Evolutionary conservation across 2,888 invertebrate species (phyloP).

Genomic region (Camponotus fellah): DNA sequence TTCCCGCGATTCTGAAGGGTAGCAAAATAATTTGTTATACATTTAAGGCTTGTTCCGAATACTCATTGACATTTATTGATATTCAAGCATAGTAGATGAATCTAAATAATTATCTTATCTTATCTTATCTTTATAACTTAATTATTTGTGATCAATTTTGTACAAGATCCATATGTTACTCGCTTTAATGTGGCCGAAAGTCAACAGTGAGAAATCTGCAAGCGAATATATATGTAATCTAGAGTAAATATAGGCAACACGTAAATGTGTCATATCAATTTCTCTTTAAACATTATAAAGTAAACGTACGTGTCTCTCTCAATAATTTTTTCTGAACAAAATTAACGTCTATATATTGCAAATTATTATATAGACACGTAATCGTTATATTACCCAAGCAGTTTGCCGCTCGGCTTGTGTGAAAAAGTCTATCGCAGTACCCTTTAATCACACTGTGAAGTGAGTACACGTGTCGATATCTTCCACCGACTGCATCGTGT

Average conservation of each 20-base stretch:
- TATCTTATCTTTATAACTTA: neutral
- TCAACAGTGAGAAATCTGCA: too few species aligned
- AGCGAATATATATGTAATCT: neutral
- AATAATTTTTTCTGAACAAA: neutral
- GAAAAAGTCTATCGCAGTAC: neutral
- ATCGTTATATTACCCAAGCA: neutral
- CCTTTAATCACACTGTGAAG: conserved; percentile 41
- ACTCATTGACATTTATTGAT: neutral
- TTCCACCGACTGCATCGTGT: conserved; percentile 1
- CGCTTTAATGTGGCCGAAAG: neutral
- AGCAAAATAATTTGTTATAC: conserved; percentile 19
- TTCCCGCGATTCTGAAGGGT: neutral
- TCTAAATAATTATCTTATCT: neutral
- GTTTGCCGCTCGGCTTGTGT: neutral
- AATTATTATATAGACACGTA: neutral
- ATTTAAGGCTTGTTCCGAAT: conserved; percentile 3
- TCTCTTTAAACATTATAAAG: neutral
- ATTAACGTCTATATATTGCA: neutral
- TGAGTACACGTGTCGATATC: conserved; percentile 43
- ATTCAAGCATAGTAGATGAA: neutral
- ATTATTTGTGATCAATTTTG: conserved; percentile 7
- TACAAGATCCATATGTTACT: neutral
- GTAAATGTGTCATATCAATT: neutral
- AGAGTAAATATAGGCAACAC: neutral
- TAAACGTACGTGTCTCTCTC: neutral